Evolutionary conservation across 2,888 invertebrate species (phyloP), one percentile per base, ranked within the genome.

Genomic region (Muschampia plurimacula): DNA sequence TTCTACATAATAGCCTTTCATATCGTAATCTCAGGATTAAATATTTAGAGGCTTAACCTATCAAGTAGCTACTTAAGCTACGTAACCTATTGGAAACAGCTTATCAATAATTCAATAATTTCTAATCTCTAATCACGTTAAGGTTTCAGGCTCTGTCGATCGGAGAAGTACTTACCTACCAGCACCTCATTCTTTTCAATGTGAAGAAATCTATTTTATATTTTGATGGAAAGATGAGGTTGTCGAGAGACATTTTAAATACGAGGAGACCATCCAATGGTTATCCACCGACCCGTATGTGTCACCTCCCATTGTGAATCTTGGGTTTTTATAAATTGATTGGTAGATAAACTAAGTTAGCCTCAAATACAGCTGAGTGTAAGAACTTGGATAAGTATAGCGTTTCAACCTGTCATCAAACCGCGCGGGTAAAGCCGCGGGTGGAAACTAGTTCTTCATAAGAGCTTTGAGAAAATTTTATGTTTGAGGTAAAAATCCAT

Each of bases 1-100:
- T 63, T 63, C 52, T 55, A 74, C 8, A 76, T 10, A 57, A 57
- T 67, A 59, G 67, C 59, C 64, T 74, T 67, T 68, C 69, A 72
- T 75, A 69, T 71, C 41, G 52, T 72, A 69, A 66, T 28, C 65
- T 41, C 59, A 66, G 57, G 73, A 74, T 72, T 75, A 67, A 77
- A 76, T 75, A 73, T 76, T 73, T 73, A 74, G 57, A 49, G 69
- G 69, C 69, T 73, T 75, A 74, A 75, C 77, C 59, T 75, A 76
- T 75, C 55, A 66, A 57, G 65, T 74, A 73, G 72, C n/a, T 49
- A 49, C 52, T 74, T 76, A 76, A 15, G 52, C 52, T 73, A 72
- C 57, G 12, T 32, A 57, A 32, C 28, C 15, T 52, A 52, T 52
- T 52, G 8, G 15, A n/a, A 15, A 52, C 52, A 8, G 15, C 52